These are phyloP conservation scores for Sisyra terminalis DNA, from an alignment of 2,888 invertebrate genomes.

Conservation along the genomic window DNA sequence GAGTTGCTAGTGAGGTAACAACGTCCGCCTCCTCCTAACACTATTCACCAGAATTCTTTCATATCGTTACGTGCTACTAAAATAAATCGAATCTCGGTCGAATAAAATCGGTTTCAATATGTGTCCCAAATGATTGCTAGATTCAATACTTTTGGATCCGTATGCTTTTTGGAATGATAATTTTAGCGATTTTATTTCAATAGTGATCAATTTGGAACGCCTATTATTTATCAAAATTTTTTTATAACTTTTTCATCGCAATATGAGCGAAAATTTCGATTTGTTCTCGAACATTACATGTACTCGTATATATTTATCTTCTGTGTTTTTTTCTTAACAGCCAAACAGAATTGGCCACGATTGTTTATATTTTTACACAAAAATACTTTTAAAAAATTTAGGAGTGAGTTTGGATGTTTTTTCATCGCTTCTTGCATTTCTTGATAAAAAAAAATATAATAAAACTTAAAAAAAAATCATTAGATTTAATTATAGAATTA, in stretches of 20 bases:
- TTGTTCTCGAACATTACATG: neutral
- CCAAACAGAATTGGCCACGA: conserved; percentile 8
- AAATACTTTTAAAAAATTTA: neutral
- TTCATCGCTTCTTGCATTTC: conserved; percentile 9
- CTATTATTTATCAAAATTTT: neutral
- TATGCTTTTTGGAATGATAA: neutral
- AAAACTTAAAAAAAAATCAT: neutral
- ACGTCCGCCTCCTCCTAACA: conserved; percentile 19
- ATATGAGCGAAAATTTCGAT: too few species aligned
- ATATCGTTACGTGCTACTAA: neutral
- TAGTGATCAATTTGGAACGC: neutral
- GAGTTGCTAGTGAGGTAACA: conserved; percentile 83
- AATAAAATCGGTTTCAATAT: too few species aligned
- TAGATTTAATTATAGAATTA: too few species aligned
- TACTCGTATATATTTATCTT: neutral
- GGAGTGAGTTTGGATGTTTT: conserved; percentile 7
- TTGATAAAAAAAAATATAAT: conserved; percentile 1
- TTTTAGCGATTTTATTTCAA: neutral
- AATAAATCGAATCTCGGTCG: neutral
- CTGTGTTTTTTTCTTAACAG: conserved; percentile 5
- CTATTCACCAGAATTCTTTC: too few species aligned
- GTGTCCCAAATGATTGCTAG: too few species aligned
- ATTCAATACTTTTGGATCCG: neutral
- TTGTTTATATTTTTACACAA: too few species aligned
- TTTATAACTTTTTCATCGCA: neutral